Conservation (phyloP, 2,797 vertebrate genomes). For the Sebastolobus altivelis region DNA sequence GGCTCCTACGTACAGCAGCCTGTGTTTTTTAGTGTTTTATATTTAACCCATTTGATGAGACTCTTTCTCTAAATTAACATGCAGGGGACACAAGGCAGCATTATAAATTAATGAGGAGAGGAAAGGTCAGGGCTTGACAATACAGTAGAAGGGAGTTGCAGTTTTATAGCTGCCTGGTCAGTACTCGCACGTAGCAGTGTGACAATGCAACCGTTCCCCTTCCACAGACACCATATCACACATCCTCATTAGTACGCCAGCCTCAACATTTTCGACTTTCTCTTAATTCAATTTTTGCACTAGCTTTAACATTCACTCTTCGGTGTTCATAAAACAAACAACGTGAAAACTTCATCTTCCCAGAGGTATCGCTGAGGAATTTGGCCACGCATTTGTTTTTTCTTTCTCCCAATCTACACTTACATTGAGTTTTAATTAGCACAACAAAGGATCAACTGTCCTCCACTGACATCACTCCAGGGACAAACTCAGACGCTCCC, state of each 20-base stretch:
- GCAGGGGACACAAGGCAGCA: not conserved
- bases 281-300: slow-evolving; percentile 5
- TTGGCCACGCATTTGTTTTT: slow-evolving; percentile 9
- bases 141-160: not conserved
- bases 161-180: slow-evolving; percentile 4
- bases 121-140: slow-evolving; percentile 28
- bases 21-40: not conserved
- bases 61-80: slow-evolving; percentile 9
- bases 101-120: slow-evolving; percentile 18
- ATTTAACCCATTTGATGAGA: not conserved
- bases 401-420: not conserved
- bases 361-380: slow-evolving; percentile 14
- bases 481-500: not conserved
- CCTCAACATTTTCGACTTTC: not conserved
- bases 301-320: not conserved
- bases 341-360: not conserved
- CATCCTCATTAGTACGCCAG: not conserved
- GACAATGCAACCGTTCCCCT: not conserved
- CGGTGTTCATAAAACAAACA: slow-evolving; percentile 20
- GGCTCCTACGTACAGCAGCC: not conserved
- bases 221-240: not conserved
- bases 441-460: slow-evolving; percentile 48
- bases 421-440: slow-evolving; percentile 37
- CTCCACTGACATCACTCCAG: slow-evolving; percentile 37
- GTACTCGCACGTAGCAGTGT: not conserved